Conservation (phyloP, 2,797 vertebrate species). For the Acanthiza pusilla region DNA sequence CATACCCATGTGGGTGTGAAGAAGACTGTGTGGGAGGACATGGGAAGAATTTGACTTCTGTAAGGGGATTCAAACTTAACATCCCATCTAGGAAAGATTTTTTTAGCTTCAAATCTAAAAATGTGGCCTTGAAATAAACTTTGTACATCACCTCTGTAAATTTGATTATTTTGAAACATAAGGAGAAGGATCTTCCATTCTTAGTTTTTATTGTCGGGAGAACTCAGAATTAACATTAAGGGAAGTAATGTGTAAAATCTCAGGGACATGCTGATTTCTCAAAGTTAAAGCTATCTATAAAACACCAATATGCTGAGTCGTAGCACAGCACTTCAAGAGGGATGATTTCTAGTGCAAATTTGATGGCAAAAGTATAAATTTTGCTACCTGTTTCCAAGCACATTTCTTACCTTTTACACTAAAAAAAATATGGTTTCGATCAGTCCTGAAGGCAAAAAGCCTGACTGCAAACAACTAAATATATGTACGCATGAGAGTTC, state of each 20-base stretch:
- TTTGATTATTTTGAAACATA: background rate
- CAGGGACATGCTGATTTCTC: background rate
- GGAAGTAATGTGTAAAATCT: background rate
- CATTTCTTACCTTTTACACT: background rate
- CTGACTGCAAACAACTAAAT: background rate
- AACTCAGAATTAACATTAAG: background rate
- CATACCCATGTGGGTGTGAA: background rate
- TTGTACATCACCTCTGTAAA: background rate
- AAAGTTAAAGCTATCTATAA: background rate
- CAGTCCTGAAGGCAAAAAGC: background rate
- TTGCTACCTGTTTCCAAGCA: background rate
- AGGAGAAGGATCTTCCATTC: background rate
- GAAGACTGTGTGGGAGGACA: background rate
- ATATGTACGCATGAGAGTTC: background rate
- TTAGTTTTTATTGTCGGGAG: background rate
- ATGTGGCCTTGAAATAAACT: background rate
- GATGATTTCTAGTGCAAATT: background rate
- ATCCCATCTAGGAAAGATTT: background rate
- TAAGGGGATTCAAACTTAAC: background rate
- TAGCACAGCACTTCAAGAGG: background rate
- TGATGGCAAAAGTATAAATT: background rate
- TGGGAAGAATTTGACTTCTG: background rate
- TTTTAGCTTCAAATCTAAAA: conserved; percentile 13
- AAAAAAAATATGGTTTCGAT: background rate
- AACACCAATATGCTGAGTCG: background rate